Evolutionary conservation across 1,140 invertebrate genomes (phyloP).

Genomic region (Dysdera silvatica): DNA sequence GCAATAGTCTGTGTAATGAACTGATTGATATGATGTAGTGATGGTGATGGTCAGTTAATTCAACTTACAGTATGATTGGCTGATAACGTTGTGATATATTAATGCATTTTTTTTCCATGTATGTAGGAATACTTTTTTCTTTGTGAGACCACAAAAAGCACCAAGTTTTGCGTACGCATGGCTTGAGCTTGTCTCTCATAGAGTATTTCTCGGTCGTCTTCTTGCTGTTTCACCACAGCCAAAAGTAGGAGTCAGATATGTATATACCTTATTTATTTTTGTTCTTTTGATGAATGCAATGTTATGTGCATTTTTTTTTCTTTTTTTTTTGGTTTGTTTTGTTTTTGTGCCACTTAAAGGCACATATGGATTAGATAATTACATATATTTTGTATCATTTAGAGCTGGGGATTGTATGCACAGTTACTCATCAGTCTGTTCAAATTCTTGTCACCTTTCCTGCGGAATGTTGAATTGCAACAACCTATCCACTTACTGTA

Average conservation of each 20-base stretch:
- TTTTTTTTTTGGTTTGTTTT: background rate
- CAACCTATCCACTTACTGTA: conserved; percentile 88
- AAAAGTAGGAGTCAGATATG: conserved; percentile 41
- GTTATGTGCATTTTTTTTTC: background rate
- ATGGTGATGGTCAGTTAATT: too few relatives aligned
- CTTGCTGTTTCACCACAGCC: conserved; percentile 71
- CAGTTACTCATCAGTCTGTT: conserved; percentile 92
- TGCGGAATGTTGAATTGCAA: conserved; percentile 90
- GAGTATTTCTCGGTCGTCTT: conserved; percentile 90
- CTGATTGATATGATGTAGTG: too few relatives aligned
- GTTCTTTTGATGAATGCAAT: too few relatives aligned
- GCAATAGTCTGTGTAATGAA: too few relatives aligned
- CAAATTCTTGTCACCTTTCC: conserved; percentile 91
- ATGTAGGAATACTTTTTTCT: conserved; percentile 74
- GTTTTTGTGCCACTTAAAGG: too few relatives aligned
- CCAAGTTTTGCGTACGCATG: conserved; percentile 97
- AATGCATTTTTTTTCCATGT: background rate
- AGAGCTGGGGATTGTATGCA: conserved; percentile 54
- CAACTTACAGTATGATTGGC: too few relatives aligned
- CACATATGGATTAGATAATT: background rate
- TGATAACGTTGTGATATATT: too few relatives aligned
- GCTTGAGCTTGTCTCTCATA: conserved; percentile 92
- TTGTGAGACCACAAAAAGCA: conserved; percentile 83
- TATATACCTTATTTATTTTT: background rate
- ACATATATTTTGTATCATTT: too few relatives aligned